Evolutionary conservation across 2,797 vertebrate species (phyloP).

Genomic region (Diplodus puntazzo): DNA sequence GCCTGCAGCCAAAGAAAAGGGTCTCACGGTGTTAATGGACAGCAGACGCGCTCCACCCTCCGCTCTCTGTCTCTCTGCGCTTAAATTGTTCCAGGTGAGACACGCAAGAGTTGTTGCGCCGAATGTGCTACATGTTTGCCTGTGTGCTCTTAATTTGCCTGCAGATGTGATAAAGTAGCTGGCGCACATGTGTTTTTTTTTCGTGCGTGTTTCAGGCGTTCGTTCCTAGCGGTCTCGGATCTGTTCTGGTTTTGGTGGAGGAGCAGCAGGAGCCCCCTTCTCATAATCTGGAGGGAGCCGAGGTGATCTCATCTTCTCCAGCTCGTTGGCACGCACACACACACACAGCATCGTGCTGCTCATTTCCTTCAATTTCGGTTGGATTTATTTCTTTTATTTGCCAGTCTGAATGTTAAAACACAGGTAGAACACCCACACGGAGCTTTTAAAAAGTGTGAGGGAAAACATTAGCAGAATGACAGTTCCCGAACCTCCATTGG

Average conservation of each 20-base stretch:
- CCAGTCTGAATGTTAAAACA: background rate
- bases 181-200: slow-evolving; percentile 16
- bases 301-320: slow-evolving; percentile 72
- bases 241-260: slow-evolving; percentile 82
- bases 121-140: slow-evolving; percentile 43
- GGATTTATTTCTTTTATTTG: slow-evolving; percentile 13
- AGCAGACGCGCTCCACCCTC: slow-evolving; percentile 77
- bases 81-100: slow-evolving; percentile 86
- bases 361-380: background rate
- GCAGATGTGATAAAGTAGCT: slow-evolving; percentile 39
- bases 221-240: slow-evolving; percentile 81
- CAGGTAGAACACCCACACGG: slow-evolving; percentile 20
- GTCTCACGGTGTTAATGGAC: slow-evolving; percentile 85
- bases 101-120: background rate
- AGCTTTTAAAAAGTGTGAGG: slow-evolving; percentile 1
- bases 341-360: background rate
- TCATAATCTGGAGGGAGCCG: slow-evolving; percentile 72
- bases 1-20: slow-evolving; percentile 83
- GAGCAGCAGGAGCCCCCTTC: slow-evolving; percentile 77
- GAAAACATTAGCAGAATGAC: slow-evolving; percentile 19
- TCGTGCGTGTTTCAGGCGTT: slow-evolving; percentile 63
- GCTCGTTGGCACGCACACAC: background rate
- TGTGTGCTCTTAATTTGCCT: slow-evolving; percentile 34
- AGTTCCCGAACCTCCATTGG: slow-evolving; percentile 4
- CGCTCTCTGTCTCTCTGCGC: slow-evolving; percentile 71